Conservation (phyloP, 1,140 invertebrate genomes). For the Dendrolimus kikuchii region DNA sequence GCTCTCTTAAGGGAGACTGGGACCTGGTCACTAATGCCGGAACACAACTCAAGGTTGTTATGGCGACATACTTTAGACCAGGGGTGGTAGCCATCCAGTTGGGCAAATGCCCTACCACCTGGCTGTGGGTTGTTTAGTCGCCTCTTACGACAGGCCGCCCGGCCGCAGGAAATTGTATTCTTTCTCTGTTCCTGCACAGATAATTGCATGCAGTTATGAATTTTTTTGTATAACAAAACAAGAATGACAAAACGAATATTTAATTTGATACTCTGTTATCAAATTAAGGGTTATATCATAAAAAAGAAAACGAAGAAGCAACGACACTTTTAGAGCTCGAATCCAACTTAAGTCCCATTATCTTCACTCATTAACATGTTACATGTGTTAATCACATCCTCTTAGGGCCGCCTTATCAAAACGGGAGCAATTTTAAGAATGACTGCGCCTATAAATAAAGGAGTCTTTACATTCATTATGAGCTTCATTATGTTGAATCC, state of each 20-base stretch:
- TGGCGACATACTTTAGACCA: too few species aligned
- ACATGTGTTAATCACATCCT: slow-evolving; percentile 59
- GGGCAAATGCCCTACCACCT: too few species aligned
- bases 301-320: slow-evolving; percentile 6
- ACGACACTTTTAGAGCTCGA: slow-evolving; percentile 11
- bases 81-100: too few species aligned
- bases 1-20: too few species aligned
- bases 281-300: slow-evolving; percentile 15
- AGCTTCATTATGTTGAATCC: slow-evolving; percentile 69
- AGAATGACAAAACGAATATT: not conserved
- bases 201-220: not conserved
- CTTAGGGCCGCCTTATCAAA: slow-evolving; percentile 48
- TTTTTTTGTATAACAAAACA: slow-evolving; percentile 10
- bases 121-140: too few species aligned
- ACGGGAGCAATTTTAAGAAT: slow-evolving; percentile 64
- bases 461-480: slow-evolving; percentile 68
- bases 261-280: slow-evolving; percentile 9
- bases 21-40: too few species aligned
- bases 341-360: slow-evolving; percentile 26
- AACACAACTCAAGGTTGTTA: too few species aligned
- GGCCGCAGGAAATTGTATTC: too few species aligned
- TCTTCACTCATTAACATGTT: slow-evolving; percentile 46
- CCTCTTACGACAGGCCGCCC: too few species aligned
- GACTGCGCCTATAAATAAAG: slow-evolving; percentile 64
- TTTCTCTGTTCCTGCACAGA: too few species aligned